Evolutionary conservation across 2,888 invertebrate species (phyloP), one percentile per base, ranked within the genome.

Genomic region (Ophraella communa): DNA sequence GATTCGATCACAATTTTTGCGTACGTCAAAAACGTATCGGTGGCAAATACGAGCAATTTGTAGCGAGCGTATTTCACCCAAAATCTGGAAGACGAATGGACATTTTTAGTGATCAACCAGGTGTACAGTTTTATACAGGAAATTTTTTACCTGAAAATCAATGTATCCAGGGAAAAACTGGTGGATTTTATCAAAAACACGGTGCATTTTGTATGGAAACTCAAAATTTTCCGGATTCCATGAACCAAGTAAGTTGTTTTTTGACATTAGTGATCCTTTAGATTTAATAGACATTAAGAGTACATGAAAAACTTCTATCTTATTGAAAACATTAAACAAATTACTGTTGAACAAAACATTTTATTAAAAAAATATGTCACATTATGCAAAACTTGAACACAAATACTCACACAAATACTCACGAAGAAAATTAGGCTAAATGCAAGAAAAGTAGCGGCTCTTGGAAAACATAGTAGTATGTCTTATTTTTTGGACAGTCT

Each of bases 151-250:
- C 94, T 0, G 87, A 89, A 64, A 68, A 78, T 64, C 45, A 64
- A 8, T 65, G 65, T 7, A 62, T 73, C 10, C 66, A 64, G 30
- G 77, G 77, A 8, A 76, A 76, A 66, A 73, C 71, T 20, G 69
- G 69, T 20, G 69, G 69, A 10, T 44, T 18, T 45, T 75, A 75
- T 62, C 71, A 72, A 23, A 77, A 77, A 65, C 78, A 78, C 73
- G 91, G 91, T 0, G 93, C 92, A 3, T 89, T 96, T 76, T 95
- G 95, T 78, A 82, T 96, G 56, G 95, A 96, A 84, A 93, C 96
- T 0, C 96, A 97, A 82, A 93, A 93, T 78, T 96, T 89, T 83
- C 96, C 96, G 0, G 93, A 97, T 82, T 92, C 95, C 8, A 85
- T 94, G 1, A 93, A 96, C 82, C 89, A 92, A 79, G 92, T 91